Percentiles rank a stretch among this genome's conserved stretches.
Evolutionary conservation across 2,797 vertebrate genomes (phyloP).

Genomic region (Gallinago stenura): DNA sequence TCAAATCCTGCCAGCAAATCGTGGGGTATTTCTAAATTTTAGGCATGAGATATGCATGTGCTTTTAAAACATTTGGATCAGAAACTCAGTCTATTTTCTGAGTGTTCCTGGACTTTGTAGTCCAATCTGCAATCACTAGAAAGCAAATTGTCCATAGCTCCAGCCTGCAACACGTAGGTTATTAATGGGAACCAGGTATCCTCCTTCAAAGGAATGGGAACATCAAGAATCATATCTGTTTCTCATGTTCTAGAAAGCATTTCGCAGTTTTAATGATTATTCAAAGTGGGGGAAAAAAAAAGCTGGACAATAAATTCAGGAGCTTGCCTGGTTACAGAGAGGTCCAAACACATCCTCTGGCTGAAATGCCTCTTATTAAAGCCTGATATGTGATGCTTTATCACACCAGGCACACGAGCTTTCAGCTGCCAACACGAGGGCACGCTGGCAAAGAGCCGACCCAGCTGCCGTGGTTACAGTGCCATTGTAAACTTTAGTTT

Average conservation of each 20-base stretch:
- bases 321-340: background rate
- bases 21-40: background rate
- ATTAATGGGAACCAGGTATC: conserved; percentile 71
- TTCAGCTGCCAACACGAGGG: conserved; percentile 41
- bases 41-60: background rate
- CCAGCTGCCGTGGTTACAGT: conserved; percentile 40
- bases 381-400: background rate
- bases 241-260: conserved; percentile 48
- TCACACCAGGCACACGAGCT: background rate
- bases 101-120: conserved; percentile 54
- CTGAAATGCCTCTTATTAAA: background rate
- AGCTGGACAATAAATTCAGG: conserved; percentile 31
- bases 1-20: background rate
- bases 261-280: conserved; percentile 40
- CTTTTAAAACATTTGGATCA: conserved; percentile 3
- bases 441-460: conserved; percentile 31
- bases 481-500: conserved; percentile 42
- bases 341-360: background rate
- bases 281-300: background rate
- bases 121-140: conserved; percentile 53
- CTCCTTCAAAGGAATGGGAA: conserved; percentile 56
- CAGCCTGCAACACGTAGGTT: background rate
- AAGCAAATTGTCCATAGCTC: conserved; percentile 56
- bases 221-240: conserved; percentile 22
- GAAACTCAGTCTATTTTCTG: background rate